Conservation (phyloP, 2,888 invertebrate genomes). For the Ophraella communa region DNA sequence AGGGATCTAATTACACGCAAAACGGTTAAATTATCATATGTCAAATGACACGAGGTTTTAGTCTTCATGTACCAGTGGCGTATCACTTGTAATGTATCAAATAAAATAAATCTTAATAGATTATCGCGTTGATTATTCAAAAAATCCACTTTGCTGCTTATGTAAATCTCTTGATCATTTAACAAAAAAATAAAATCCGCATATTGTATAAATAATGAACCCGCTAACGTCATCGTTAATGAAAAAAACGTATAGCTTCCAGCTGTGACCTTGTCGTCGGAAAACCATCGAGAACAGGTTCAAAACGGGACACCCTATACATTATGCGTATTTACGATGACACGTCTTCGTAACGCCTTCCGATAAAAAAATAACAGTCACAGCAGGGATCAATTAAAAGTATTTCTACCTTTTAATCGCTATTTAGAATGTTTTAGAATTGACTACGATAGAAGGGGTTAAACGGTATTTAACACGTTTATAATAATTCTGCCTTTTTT, state of each 20-base stretch:
- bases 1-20: no score
- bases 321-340: slow-evolving; percentile 27
- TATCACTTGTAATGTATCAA: no score
- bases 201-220: neutral
- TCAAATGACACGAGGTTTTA: no score
- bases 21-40: no score
- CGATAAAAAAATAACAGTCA: slow-evolving; percentile 24
- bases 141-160: no score
- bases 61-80: no score
- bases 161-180: no score
- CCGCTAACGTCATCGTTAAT: neutral
- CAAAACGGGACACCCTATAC: neutral
- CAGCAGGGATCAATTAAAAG: slow-evolving; percentile 35
- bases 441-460: no score
- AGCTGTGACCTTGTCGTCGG: neutral
- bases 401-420: slow-evolving; percentile 28
- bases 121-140: no score
- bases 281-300: neutral
- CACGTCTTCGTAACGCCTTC: slow-evolving; percentile 27
- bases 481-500: neutral
- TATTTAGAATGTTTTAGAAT: neutral
- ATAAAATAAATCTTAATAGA: no score
- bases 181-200: neutral
- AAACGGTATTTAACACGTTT: no score
- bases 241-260: neutral